Percentiles rank a stretch among this genome's conserved stretches.
Conservation (phyloP, 2,113 vertebrate species). For the Cheirogaleus medius region DNA sequence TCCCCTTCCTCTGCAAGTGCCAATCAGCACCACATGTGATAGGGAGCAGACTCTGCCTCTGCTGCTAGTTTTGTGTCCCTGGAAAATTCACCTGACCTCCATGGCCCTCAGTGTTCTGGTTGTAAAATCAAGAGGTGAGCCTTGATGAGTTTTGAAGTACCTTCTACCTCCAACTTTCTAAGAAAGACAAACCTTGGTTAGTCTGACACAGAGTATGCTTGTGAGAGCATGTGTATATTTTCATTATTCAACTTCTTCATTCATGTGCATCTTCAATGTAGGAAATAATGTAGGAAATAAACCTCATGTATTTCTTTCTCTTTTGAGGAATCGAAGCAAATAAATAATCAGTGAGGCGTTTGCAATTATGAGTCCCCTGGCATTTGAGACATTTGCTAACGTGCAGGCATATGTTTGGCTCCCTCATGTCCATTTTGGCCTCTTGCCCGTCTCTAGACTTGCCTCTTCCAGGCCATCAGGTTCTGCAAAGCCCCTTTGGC, state of each 20-base stretch:
- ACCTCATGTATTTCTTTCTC: neutral
- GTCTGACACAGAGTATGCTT: neutral
- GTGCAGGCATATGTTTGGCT: neutral
- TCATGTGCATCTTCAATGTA: neutral
- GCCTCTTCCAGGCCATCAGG: neutral
- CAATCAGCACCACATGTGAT: neutral
- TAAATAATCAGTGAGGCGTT: neutral
- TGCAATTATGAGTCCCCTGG: neutral
- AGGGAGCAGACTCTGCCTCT: neutral
- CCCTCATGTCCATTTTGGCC: fast-evolving
- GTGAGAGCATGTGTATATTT: neutral
- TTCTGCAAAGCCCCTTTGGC: neutral
- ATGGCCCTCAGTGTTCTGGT: neutral
- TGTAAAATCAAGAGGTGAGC: neutral
- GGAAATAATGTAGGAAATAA: neutral
- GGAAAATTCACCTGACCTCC: neutral
- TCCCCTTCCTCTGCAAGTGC: neutral
- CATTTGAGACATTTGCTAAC: neutral
- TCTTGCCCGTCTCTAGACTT: neutral
- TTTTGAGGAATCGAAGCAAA: neutral
- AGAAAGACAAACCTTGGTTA: neutral
- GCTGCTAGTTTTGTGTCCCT: neutral
- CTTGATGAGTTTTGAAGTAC: neutral
- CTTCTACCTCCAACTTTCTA: neutral
- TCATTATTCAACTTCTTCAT: neutral